These are phyloP conservation scores for Grapholita molesta DNA, from an alignment of 1,140 invertebrate genomes.

Conservation along the genomic window DNA sequence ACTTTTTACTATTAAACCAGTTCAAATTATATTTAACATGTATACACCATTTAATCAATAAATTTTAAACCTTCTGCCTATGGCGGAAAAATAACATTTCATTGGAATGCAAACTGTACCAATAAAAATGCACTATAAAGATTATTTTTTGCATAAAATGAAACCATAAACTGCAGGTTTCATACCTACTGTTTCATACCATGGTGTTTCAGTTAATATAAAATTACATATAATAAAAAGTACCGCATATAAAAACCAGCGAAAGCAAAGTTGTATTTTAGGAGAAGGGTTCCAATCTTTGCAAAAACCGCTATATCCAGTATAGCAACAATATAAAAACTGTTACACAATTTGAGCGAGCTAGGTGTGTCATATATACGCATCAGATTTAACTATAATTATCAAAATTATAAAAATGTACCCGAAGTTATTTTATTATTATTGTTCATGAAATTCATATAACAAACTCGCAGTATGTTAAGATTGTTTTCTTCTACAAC, in stretches of 20 bases:
- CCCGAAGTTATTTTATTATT: too few species aligned
- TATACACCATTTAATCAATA: background rate
- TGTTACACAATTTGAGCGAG: too few species aligned
- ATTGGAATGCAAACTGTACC: constrained; percentile 22
- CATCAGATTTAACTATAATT: too few species aligned
- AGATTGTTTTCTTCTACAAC: too few species aligned
- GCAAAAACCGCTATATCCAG: too few species aligned
- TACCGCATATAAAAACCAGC: background rate
- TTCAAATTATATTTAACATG: background rate
- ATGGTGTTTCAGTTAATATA: constrained; percentile 53
- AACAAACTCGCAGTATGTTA: too few species aligned
- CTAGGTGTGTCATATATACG: too few species aligned
- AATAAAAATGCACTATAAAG: constrained; percentile 23
- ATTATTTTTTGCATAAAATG: constrained; percentile 23
- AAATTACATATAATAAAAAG: constrained; percentile 61
- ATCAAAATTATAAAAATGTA: too few species aligned
- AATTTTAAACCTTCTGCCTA: background rate
- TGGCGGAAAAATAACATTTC: background rate
- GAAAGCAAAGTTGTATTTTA: background rate
- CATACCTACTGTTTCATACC: constrained; percentile 32
- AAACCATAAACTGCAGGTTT: constrained; percentile 48
- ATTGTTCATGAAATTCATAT: too few species aligned
- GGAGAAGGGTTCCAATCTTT: background rate
- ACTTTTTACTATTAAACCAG: background rate
- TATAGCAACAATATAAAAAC: too few species aligned